These are phyloP conservation scores for Neopelma chrysocephalum DNA, from an alignment of 2,797 vertebrate genomes.

Conservation along the genomic window DNA sequence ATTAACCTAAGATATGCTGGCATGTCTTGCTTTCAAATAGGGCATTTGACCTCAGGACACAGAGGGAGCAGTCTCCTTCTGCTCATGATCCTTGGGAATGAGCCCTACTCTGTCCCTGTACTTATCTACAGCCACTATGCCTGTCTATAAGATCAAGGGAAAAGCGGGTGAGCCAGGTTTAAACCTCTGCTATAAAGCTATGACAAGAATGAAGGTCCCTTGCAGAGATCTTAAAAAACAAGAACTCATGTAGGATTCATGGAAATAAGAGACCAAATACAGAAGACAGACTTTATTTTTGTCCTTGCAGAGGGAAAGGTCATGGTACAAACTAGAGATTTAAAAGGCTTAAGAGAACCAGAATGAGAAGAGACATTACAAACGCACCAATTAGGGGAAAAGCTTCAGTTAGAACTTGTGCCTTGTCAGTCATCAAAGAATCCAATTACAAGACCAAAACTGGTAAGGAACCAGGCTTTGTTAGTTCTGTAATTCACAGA, in stretches of 20 bases:
- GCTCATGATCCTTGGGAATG: neutral
- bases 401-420: neutral
- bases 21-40: neutral
- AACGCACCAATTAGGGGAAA: neutral
- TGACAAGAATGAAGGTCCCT: neutral
- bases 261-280: neutral
- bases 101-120: neutral
- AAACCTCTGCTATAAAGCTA: neutral
- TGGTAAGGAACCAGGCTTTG: neutral
- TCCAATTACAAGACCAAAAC: neutral
- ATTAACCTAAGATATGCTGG: neutral
- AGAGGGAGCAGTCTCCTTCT: neutral
- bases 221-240: neutral
- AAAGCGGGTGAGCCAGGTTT: neutral
- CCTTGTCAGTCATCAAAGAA: neutral
- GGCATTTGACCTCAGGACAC: neutral
- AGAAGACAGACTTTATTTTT: neutral
- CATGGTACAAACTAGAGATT: neutral
- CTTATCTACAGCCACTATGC: neutral
- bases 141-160: neutral
- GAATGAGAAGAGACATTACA: neutral
- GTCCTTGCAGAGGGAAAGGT: conserved; percentile 14
- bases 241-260: neutral
- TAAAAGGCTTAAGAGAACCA: neutral
- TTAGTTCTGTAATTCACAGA: neutral